Percentiles rank a stretch among this genome's conserved stretches.
phyloP scores from a whole-genome alignment of 1,140 invertebrate genomes.

The Mamestra configurata region DNA sequence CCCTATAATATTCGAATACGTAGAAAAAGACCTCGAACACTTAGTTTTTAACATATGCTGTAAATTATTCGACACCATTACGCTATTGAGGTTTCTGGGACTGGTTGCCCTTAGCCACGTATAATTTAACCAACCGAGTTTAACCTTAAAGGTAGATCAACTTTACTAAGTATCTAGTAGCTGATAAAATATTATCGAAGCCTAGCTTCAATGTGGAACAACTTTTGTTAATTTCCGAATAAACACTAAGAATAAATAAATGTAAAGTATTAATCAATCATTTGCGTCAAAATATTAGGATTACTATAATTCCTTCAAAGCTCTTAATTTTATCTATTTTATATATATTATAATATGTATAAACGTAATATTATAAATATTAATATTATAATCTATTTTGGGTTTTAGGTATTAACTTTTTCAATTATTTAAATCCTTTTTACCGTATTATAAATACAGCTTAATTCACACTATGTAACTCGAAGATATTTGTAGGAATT shows the following conservation, averaged over 20 bases:
- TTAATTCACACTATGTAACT: too few species aligned
- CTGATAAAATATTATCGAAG: neutral
- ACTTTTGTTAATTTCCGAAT: neutral
- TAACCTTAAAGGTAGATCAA: slow-evolving; percentile 15
- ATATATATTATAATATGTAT: too few species aligned
- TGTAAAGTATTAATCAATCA: too few species aligned
- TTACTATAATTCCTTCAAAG: too few species aligned
- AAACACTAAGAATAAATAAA: too few species aligned
- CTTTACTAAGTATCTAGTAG: slow-evolving; percentile 10
- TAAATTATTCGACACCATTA: slow-evolving; percentile 17
- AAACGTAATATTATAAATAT: too few species aligned
- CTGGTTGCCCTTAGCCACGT: slow-evolving; percentile 57
- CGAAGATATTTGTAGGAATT: neutral
- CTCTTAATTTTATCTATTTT: too few species aligned
- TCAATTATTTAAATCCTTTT: too few species aligned
- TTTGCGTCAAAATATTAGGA: too few species aligned
- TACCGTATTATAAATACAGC: too few species aligned
- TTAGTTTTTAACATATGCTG: slow-evolving; percentile 28
- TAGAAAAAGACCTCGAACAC: slow-evolving; percentile 3
- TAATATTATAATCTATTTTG: too few species aligned
- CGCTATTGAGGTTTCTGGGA: slow-evolving; percentile 58
- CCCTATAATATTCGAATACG: neutral
- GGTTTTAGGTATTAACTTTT: too few species aligned
- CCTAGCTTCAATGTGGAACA: neutral
- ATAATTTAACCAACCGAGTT: slow-evolving; percentile 6